These are phyloP conservation scores for Spisula solida DNA, from an alignment of 2,888 invertebrate species.

Conservation along the genomic window DNA sequence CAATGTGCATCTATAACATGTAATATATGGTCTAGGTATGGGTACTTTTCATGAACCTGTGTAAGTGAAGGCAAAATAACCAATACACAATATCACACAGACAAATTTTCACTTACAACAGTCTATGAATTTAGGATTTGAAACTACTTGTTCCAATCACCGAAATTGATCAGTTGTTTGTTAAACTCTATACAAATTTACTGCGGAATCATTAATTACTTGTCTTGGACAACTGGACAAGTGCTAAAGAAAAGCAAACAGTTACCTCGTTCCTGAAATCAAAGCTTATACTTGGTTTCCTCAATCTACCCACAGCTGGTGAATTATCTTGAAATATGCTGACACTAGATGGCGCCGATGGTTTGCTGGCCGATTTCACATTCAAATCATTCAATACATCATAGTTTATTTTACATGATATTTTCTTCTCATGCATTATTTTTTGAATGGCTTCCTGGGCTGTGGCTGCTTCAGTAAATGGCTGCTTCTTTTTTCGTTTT, in stretches of 20 bases:
- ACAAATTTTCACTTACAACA: no score
- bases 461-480: constrained; percentile 85
- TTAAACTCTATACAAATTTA: no score
- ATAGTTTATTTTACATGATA: constrained; percentile 99
- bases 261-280: constrained; percentile 60
- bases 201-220: no score
- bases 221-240: no score
- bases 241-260: background rate
- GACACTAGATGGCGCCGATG: background rate
- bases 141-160: no score
- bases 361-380: constrained; percentile 51
- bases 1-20: no score
- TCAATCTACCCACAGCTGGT: constrained; percentile 58
- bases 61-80: no score
- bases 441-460: constrained; percentile 97
- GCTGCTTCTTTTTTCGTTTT: constrained; percentile 70
- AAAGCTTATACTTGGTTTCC: constrained; percentile 68
- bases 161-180: no score
- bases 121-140: no score
- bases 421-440: constrained; percentile 97
- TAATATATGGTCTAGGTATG: no score
- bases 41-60: no score
- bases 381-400: constrained; percentile 95
- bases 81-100: no score
- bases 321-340: constrained; percentile 38